Evolutionary conservation across 2,797 vertebrate genomes (phyloP).

Genomic region (Coracias cyanogaster): DNA sequence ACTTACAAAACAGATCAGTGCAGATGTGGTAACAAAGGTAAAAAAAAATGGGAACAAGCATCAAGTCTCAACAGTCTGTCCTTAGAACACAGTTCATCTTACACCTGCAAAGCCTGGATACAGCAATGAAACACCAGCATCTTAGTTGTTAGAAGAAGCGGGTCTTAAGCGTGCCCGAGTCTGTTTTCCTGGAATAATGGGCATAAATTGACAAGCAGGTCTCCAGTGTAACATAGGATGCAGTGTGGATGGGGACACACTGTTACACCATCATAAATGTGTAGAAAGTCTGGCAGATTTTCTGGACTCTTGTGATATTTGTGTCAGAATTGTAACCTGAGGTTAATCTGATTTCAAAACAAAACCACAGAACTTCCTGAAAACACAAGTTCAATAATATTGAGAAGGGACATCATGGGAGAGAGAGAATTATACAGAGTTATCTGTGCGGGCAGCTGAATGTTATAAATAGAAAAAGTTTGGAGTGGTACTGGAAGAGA

Average conservation of each 20-base stretch:
- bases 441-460: constrained; percentile 2
- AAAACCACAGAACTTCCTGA: not conserved
- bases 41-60: not conserved
- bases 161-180: not conserved
- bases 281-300: not conserved
- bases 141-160: not conserved
- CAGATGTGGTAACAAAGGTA: not conserved
- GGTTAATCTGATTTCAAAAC: not conserved
- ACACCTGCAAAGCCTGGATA: not conserved
- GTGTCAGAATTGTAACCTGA: not conserved
- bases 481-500: constrained; percentile 7
- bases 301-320: not conserved
- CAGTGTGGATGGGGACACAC: not conserved
- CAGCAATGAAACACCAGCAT: not conserved
- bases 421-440: not conserved
- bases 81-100: not conserved
- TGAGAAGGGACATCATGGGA: not conserved
- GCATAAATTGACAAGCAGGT: not conserved
- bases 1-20: not conserved
- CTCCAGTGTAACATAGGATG: not conserved
- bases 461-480: constrained; percentile 29
- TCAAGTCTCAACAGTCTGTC: not conserved
- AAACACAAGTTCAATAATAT: not conserved
- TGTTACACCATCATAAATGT: not conserved
- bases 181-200: not conserved